Evolutionary conservation across 2,888 invertebrate species (phyloP), one percentile per base, ranked within the genome.

Genomic region (Hemaris fuciformis): DNA sequence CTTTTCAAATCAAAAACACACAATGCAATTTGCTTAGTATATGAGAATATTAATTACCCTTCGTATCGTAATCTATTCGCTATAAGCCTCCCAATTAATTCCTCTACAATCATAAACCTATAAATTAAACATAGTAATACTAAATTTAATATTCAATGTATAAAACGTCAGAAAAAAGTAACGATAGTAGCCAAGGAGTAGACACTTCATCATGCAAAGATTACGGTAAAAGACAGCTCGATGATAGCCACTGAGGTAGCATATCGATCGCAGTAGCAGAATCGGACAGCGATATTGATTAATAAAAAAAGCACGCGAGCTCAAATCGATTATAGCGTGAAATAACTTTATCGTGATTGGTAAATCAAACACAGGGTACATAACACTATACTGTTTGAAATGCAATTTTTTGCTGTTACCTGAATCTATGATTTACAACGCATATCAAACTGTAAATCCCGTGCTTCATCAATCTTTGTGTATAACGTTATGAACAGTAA

Each of bases 341-440:
- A 18, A 53, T 18, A 53, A 31, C 27, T 53, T 53, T 53, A 53
- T 53, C 53, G 18, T 53, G 31, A 53, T 20, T 53, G 53, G 31
- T 27, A 27, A 48, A 48, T 27, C 27, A 15, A 31, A 18, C 8
- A 10, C 53, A 3, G 15, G 8, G 10, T 4, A 31, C 18, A 23
- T 23, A 22, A 42, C 4, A 46, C 4, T 27, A 18, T 31, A 18
- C 18, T 27, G 27, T 18, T 53, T 18, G 27, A 18, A 31, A 53
- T 53, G 53, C 53, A 53, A 48, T 53, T 31, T 53, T 53, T 31
- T 31, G 27, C 18, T 31, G 27, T 31, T 53, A 53, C 53, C 18
- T 53, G 27, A 31, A 31, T 31, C 18, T 53, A 31, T 53, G 27
- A 48, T 48, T 48, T 15, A 48, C 48, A 27, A 53, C 10, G 5